These are phyloP conservation scores for Nycticebus coucang DNA, from an alignment of 2,113 vertebrate genomes.

Conservation along the genomic window DNA sequence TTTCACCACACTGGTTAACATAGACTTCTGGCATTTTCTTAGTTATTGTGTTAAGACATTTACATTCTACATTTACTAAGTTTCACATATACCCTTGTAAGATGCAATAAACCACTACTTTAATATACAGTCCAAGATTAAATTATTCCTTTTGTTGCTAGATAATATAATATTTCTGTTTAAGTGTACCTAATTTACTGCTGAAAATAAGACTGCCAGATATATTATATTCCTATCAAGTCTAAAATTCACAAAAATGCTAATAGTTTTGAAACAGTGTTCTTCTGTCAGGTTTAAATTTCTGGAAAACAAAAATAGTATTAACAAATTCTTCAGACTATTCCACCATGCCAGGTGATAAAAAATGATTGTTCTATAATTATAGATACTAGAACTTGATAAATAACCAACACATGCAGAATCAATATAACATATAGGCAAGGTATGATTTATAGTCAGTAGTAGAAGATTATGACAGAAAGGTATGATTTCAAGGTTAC, in stretches of 20 bases:
- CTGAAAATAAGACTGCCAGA: not conserved
- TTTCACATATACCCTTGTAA: no score
- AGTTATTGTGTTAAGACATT: no score
- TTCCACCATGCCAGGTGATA: not conserved
- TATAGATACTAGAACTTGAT: not conserved
- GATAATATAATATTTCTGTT: constrained; percentile 9
- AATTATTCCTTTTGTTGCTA: constrained; percentile 6
- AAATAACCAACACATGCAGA: not conserved
- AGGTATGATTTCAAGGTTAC: not conserved
- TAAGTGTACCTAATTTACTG: not conserved
- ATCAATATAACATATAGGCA: not conserved
- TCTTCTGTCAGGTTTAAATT: not conserved
- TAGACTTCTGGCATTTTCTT: no score
- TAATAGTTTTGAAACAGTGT: not conserved
- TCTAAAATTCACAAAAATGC: not conserved
- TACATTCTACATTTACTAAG: no score
- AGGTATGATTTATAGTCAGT: not conserved
- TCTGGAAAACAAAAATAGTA: not conserved
- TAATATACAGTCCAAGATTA: not conserved
- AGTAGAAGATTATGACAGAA: not conserved
- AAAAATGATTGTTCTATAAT: not conserved
- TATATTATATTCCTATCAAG: not conserved
- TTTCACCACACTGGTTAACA: no score
- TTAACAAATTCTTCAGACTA: not conserved
- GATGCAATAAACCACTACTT: constrained; percentile 26